Conservation (phyloP, 2,113 vertebrate genomes). For the Oophaga pumilio region DNA sequence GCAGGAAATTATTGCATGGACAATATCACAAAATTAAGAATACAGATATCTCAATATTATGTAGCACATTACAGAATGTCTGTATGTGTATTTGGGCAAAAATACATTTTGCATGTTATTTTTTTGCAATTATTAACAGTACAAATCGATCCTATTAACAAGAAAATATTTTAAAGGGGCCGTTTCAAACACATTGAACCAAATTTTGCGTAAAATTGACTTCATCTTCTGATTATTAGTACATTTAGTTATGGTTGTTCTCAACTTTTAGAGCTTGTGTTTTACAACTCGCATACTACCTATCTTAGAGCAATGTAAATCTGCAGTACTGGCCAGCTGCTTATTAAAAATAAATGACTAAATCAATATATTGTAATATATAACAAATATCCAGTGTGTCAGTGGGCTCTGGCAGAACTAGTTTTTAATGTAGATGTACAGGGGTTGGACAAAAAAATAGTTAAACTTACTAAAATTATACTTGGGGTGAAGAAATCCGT, state of each 20-base stretch:
- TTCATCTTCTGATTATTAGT: not conserved
- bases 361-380: not conserved
- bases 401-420: not conserved
- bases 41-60: not conserved
- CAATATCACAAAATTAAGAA: not conserved
- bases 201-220: not conserved
- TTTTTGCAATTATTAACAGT: too few species aligned
- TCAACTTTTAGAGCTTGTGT: not conserved
- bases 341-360: not conserved
- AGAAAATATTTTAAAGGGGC: too few species aligned
- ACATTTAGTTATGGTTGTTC: not conserved
- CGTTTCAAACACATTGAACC: not conserved
- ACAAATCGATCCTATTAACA: too few species aligned
- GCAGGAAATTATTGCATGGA: conserved; percentile 6
- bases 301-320: not conserved
- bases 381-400: too few species aligned
- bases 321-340: not conserved
- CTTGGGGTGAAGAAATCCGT: too few species aligned
- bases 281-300: too few species aligned
- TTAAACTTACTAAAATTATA: too few species aligned
- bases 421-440: not conserved
- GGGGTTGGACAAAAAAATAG: too few species aligned
- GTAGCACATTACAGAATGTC: not conserved
- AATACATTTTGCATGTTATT: too few species aligned
- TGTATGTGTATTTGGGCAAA: not conserved